phyloP scores from a whole-genome alignment of 2,113 vertebrate species.

The Girardinichthys multiradiatus region DNA sequence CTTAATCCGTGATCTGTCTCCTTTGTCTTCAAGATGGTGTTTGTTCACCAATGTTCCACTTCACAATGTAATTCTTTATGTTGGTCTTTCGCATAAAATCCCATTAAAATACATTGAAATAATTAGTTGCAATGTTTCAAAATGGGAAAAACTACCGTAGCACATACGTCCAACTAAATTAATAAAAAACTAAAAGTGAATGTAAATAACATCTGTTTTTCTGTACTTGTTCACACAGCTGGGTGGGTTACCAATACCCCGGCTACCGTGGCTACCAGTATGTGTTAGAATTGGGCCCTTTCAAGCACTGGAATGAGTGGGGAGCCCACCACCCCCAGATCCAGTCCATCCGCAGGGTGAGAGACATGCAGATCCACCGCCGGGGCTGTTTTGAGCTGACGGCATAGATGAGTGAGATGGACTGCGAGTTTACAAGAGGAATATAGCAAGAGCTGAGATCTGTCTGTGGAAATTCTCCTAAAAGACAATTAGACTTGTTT shows the following conservation, averaged over 20 bases:
- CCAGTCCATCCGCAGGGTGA: constrained; percentile 85
- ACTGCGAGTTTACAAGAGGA: constrained; percentile 35
- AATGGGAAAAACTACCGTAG: too few relatives aligned
- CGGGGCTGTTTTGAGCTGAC: constrained; percentile 82
- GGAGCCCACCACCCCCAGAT: constrained; percentile 83
- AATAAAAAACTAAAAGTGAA: background rate
- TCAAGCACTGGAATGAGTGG: constrained; percentile 88
- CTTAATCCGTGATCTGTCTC: background rate
- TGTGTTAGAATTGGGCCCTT: constrained; percentile 81
- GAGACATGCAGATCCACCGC: constrained; percentile 85
- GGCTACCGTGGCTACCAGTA: constrained; percentile 87
- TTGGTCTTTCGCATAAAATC: background rate
- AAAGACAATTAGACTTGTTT: background rate
- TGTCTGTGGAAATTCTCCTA: constrained; percentile 10
- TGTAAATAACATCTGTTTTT: constrained; percentile 7
- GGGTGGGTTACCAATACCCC: constrained; percentile 88
- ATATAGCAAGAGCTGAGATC: constrained; percentile 31
- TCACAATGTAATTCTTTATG: background rate
- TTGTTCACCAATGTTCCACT: background rate
- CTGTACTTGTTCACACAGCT: constrained; percentile 64
- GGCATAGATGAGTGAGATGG: constrained; percentile 54
- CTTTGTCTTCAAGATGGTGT: background rate
- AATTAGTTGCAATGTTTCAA: background rate
- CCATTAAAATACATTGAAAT: background rate
- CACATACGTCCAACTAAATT: background rate